Evolutionary conservation across 2,797 vertebrate genomes (phyloP), one percentile per base, ranked within the genome.

Genomic region (Caiman crocodilus): DNA sequence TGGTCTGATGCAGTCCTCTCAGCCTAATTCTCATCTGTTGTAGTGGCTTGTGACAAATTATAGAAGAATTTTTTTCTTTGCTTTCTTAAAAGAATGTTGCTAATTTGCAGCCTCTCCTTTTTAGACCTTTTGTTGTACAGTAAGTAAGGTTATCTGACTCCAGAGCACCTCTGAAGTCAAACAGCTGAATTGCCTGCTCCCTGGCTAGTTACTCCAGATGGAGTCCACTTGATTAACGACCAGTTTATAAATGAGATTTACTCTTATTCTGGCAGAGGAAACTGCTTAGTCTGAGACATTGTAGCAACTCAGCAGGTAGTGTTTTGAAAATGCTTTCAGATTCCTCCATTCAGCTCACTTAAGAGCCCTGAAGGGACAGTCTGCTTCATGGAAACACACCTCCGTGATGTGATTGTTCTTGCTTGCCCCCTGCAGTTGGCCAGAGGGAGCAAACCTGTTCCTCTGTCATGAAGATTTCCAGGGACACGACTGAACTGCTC

Each of bases 11-110:
- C 35, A 42, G 9, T 25, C 14, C 10, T 42, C 14, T 8, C 58
- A 1, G 4, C 35, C 57, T 90, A 4, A 0, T 84, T 30, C 17
- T 82, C 61, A 25, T 90, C 2, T 42, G 20, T 60, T 13, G 14
- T 23, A 42, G 9, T 50, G 74, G 18, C 14, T 74, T 15, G 18
- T 85, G 67, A 71, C 69, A 13, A 17, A 6, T 30, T 30, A 65
- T 35, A 59, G 79, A 64, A 28, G 21, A 81, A 61, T 30, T 84
- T 1, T 0, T 50, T 50, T 50, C 42, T 42, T 12, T 14, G 35
- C 23, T 23, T 32, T 32, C 13, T 25, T 73, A 50, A 35, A 32
- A 32, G 18, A 69, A 14, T 35, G 65, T 30, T 67, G 35, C 13
- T 61, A 58, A 57, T 20, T 63, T 73, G 14, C 74, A 84, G 6